Evolutionary conservation across 1,140 invertebrate genomes (phyloP), one percentile per base, ranked within the genome.

Genomic region (Leptinotarsa defecta): DNA sequence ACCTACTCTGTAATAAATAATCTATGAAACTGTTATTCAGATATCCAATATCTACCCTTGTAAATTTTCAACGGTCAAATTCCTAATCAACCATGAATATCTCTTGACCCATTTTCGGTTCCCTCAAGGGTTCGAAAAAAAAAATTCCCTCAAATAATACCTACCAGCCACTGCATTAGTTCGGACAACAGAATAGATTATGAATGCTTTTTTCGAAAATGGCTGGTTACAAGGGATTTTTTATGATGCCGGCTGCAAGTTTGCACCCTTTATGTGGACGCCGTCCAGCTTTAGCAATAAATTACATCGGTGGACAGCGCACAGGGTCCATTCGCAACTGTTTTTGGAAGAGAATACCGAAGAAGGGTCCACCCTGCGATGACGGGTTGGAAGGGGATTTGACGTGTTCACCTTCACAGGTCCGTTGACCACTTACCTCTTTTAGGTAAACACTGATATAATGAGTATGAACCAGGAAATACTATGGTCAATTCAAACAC

Each of bases 171-270:
- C 69, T 71, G 57, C 69, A 71, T 71, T 71, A 71, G 43, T 57
- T 61, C 64, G 74, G 62, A 72, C 69, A 68, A 76, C 74, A 63
- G 69, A 62, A 72, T 72, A 73, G 71, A 74, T 69, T 68, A 74
- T 73, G 52, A 72, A 77, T 74, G 72, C 19, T 61, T 74, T 76
- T 77, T 77, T 63, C 68, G 48, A 74, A 77, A 77, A 77, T 77
- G 76, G 71, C 73, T 72, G 73, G 76, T 68, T 63, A 64, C 34
- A 74, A 43, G 76, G 71, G 68, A 71, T 77, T 77, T 77, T 77
- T 77, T 77, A 77, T 77, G 76, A 52, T 57, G 76, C 76, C 76
- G 76, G 76, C 72, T 77, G 76, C 76, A 76, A 61, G 69, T 73
- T 71, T 17, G 48, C 76, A 77, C 76, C 76, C 76, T 77, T 77